Percentiles rank a stretch among this genome's conserved stretches.
Evolutionary conservation across 2,888 invertebrate genomes (phyloP).

Genomic region (Coremacera marginata): DNA sequence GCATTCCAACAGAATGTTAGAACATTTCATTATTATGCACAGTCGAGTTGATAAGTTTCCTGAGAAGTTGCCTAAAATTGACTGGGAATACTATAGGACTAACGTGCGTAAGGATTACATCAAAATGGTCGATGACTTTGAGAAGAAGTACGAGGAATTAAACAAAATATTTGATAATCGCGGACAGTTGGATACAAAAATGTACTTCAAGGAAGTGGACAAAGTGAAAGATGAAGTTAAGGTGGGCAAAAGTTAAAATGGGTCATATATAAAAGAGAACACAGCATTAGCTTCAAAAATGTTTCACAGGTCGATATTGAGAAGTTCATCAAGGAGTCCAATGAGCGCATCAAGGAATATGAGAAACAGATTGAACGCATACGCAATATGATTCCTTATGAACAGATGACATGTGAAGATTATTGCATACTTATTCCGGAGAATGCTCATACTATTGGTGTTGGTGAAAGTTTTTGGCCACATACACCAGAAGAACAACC

Average conservation of each 20-base stretch:
- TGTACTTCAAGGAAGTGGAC: conserved; percentile 71
- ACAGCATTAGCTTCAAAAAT: too few species aligned
- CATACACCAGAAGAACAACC: conserved; percentile 78
- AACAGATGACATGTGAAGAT: conserved; percentile 86
- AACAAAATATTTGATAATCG: conserved; percentile 54
- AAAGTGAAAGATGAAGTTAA: conserved; percentile 74
- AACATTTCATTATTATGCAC: background rate
- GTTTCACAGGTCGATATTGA: conserved; percentile 42
- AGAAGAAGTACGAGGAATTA: conserved; percentile 77
- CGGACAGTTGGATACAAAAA: conserved; percentile 54
- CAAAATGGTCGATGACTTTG: conserved; percentile 86
- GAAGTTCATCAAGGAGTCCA: conserved; percentile 54
- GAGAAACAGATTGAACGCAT: conserved; percentile 75
- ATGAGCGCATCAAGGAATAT: conserved; percentile 65
- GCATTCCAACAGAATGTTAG: background rate
- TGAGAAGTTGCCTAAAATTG: conserved; percentile 80
- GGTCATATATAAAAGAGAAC: background rate
- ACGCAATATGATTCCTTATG: conserved; percentile 77
- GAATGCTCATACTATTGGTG: conserved; percentile 75
- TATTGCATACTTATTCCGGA: conserved; percentile 80
- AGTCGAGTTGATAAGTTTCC: conserved; percentile 70
- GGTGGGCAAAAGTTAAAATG: conserved; percentile 52
- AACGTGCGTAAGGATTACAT: conserved; percentile 75
- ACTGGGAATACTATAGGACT: conserved; percentile 84
- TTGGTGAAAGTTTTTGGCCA: conserved; percentile 84